phyloP scores from a whole-genome alignment of 1,140 invertebrate species.

The Sweltsa coloradensis region DNA sequence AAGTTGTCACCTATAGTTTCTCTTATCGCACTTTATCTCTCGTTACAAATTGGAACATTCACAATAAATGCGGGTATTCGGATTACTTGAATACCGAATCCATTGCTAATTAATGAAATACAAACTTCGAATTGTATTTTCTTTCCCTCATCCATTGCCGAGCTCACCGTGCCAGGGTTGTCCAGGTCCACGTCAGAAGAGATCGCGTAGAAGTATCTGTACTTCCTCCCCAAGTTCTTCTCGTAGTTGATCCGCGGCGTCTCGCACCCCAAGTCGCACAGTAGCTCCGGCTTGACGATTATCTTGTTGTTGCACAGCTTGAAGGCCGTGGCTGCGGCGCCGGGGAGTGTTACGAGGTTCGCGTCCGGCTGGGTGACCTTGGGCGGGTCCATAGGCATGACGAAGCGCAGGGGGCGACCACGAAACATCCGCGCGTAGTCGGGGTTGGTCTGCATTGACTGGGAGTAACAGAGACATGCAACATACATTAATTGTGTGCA shows the following conservation, averaged over 20 bases:
- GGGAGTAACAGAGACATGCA: too few relatives aligned
- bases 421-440: constrained; percentile 69
- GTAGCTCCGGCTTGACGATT: constrained; percentile 45
- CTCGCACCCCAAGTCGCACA: constrained; percentile 68
- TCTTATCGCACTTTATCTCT: too few relatives aligned
- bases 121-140: too few relatives aligned
- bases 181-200: constrained; percentile 71
- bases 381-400: constrained; percentile 39
- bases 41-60: too few relatives aligned
- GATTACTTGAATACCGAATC: too few relatives aligned
- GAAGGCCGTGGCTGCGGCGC: constrained; percentile 35
- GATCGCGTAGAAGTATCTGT: constrained; percentile 81
- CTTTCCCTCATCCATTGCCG: too few relatives aligned
- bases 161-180: constrained; percentile 66
- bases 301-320: constrained; percentile 30
- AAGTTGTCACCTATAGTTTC: too few relatives aligned
- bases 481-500: too few relatives aligned
- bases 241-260: constrained; percentile 72
- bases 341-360: constrained; percentile 35
- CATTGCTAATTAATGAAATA: too few relatives aligned
- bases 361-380: constrained; percentile 14
- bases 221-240: constrained; percentile 45
- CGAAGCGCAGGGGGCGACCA: constrained; percentile 57
- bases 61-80: too few relatives aligned
- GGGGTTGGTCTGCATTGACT: constrained; percentile 65